Base-by-base conservation (phyloP, 64 coral and sea anemone species). In the Montipora foliosa region DNA sequence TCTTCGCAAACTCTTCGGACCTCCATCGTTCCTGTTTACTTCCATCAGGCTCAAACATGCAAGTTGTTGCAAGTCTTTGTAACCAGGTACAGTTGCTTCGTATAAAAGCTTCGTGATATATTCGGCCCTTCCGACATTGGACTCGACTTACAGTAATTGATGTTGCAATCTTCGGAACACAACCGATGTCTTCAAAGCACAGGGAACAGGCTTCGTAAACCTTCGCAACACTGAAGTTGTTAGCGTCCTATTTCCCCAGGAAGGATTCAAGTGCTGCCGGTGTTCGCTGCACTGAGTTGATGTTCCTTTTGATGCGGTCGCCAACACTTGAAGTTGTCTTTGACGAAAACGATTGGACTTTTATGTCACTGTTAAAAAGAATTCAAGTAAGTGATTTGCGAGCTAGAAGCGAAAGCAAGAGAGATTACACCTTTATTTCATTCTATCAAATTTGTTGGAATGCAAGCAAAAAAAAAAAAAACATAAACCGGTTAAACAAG, bases 241-340 rank as follows among this genome's bases (percentile, higher is more conserved):
- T 3, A 49, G 15, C 19, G 13, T 2, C 16, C 17, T 86, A 86
- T 13, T 86, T 86, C 10, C 82, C 89, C 6, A 98, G 70, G 76
- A 98, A 98, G 46, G 93, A 95, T 8, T 98, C 93, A 6, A 98
- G 84, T 6, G 93, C 96, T 1, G 89, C 89, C 15, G 93, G 77
- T n/a, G 96, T 98, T 82, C 96, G 87, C 74, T 98, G 95, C 14
- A 97, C 73, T 11, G 95, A 97, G 49, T 97, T 97, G 83, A 97
- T 94, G 62, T 97, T 97, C 61, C 95, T 75, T 67, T 91, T 91
- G 53, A 97, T 94, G 67, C 95, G 88, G 73, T 97, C 95, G 62
- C 78, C 67, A 53, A 97, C 95, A 83, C 76, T 92, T 7, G 95
- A 89, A 12, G 95, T 97, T 16, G 92, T 51, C n/a, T 89, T 88